Evolutionary conservation across 2,888 invertebrate species (phyloP).

Genomic region (Cordilura impudica): DNA sequence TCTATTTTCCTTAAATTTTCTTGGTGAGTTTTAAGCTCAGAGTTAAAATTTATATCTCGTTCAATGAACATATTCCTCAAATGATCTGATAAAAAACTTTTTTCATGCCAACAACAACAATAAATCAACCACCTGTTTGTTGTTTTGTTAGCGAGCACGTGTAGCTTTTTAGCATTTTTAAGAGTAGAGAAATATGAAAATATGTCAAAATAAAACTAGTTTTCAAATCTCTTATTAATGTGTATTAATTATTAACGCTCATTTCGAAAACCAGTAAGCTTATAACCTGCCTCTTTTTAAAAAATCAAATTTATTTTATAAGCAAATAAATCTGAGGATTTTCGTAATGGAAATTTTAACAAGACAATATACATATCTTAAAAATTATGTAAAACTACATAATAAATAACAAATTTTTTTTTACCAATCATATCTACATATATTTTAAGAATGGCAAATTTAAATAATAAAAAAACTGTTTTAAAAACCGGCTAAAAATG

Average conservation of each 20-base stretch:
- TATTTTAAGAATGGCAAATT: too few relatives aligned
- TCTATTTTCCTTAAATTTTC: too few relatives aligned
- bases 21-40: too few relatives aligned
- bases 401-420: too few relatives aligned
- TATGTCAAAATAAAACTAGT: neutral
- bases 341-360: neutral
- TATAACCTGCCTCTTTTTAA: neutral
- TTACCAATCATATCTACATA: too few relatives aligned
- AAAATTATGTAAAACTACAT: too few relatives aligned
- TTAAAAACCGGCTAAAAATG: neutral
- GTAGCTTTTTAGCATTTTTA: constrained; percentile 19
- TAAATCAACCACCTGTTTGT: constrained; percentile 49
- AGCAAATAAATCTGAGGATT: neutral
- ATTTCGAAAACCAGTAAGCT: neutral
- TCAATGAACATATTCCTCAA: too few relatives aligned
- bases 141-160: constrained; percentile 52
- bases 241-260: neutral
- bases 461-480: neutral
- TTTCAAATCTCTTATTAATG: neutral
- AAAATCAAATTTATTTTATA: neutral
- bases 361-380: too few relatives aligned
- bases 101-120: neutral
- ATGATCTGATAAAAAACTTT: too few relatives aligned
- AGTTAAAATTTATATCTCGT: too few relatives aligned
- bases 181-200: neutral